Evolutionary conservation across 2,888 invertebrate species (phyloP).

Genomic region (Rutpela maculata): DNA sequence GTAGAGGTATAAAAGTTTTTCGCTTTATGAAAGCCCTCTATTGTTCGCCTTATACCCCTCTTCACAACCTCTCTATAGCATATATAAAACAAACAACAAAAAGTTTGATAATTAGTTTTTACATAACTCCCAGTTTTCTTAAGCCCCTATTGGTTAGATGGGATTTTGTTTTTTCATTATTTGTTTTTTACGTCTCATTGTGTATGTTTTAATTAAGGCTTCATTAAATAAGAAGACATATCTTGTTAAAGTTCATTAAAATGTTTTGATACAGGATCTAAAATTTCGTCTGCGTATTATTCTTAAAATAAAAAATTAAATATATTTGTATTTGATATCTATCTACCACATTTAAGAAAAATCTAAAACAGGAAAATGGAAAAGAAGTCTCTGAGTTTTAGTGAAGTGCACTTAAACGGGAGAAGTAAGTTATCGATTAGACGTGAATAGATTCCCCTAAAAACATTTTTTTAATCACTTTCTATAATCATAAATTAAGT

Average conservation of each 20-base stretch:
- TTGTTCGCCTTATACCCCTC: slow-evolving; percentile 29
- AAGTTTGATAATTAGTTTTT: slow-evolving; percentile 38
- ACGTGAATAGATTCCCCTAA: too few relatives aligned
- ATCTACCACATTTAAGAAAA: too few relatives aligned
- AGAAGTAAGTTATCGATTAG: too few relatives aligned
- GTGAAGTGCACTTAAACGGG: too few relatives aligned
- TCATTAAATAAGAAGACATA: slow-evolving; percentile 12
- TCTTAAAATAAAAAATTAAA: too few relatives aligned
- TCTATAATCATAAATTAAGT: too few relatives aligned
- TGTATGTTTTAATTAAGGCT: slow-evolving; percentile 5
- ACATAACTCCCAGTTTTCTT: slow-evolving; percentile 14
- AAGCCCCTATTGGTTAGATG: slow-evolving; percentile 1
- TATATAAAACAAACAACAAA: slow-evolving; percentile 30
- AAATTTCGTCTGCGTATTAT: not conserved
- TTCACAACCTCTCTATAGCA: slow-evolving; percentile 8
- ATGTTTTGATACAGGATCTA: slow-evolving; percentile 1
- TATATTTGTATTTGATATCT: too few relatives aligned
- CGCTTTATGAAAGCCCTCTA: slow-evolving; percentile 31
- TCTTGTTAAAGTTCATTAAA: slow-evolving; percentile 8
- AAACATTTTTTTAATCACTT: too few relatives aligned
- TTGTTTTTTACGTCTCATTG: slow-evolving; percentile 21
- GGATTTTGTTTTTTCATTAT: not conserved
- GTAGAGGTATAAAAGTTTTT: slow-evolving; percentile 27
- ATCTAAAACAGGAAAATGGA: too few relatives aligned
- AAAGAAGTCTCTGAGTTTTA: too few relatives aligned